Evolutionary conservation across 2,113 vertebrate species (phyloP).

Genomic region (Montifringilla adamsi): DNA sequence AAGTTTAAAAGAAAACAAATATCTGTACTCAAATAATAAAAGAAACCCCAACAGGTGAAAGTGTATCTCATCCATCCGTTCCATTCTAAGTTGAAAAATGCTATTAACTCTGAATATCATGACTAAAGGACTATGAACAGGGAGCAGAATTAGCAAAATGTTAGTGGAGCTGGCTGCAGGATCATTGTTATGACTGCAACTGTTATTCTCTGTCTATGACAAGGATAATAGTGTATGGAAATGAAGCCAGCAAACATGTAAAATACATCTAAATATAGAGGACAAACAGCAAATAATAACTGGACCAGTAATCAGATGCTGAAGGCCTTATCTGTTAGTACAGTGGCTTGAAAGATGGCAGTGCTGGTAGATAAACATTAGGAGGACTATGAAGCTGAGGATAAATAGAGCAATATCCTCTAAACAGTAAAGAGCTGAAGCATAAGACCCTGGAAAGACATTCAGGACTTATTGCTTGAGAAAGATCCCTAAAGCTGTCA

Average conservation of each 20-base stretch:
- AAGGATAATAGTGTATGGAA: constrained; percentile 31
- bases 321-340: constrained; percentile 71
- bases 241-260: constrained; percentile 48
- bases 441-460: constrained; percentile 59
- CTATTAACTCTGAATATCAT: neutral
- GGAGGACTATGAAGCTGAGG: constrained; percentile 58
- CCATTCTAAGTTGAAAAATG: neutral
- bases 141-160: neutral
- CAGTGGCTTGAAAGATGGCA: constrained; percentile 57
- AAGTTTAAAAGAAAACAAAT: neutral
- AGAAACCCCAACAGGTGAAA: neutral
- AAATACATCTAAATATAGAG: constrained; percentile 52
- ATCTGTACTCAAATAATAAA: neutral
- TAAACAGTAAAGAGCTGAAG: constrained; percentile 70
- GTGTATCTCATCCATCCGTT: neutral
- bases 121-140: neutral
- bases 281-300: constrained; percentile 39
- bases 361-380: constrained; percentile 61
- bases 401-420: constrained; percentile 74
- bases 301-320: constrained; percentile 45
- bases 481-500: constrained; percentile 69
- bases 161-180: neutral
- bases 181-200: constrained; percentile 8
- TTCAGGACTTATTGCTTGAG: constrained; percentile 64
- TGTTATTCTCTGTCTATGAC: constrained; percentile 13